Conservation (phyloP, 2,113 vertebrate species). For the Thunnus maccoyii region DNA sequence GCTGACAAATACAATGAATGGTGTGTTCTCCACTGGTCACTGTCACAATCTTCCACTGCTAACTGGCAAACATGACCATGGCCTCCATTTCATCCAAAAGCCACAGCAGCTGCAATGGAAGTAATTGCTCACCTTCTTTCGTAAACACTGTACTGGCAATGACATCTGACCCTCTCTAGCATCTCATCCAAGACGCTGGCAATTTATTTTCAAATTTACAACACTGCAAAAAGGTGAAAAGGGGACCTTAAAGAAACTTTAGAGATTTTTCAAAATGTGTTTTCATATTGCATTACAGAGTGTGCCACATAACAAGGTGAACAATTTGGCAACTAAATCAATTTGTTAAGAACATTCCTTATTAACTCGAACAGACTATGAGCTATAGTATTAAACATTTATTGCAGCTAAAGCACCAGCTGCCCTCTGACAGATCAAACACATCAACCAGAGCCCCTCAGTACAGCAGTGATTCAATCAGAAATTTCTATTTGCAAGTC, state of each 20-base stretch:
- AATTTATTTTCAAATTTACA: constrained; percentile 1
- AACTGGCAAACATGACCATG: not conserved
- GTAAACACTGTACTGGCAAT: not conserved
- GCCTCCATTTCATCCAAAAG: constrained; percentile 34
- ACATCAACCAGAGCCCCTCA: not conserved
- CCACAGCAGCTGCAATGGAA: constrained; percentile 15
- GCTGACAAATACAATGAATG: not conserved
- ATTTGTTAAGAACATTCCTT: not conserved
- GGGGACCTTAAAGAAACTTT: no score
- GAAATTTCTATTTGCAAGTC: no score
- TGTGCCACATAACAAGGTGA: not conserved
- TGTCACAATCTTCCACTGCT: not conserved
- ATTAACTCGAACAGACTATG: no score
- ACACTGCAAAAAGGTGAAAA: no score
- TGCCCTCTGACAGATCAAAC: constrained; percentile 10
- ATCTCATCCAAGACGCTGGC: not conserved
- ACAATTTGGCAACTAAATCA: not conserved
- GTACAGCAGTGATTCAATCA: not conserved
- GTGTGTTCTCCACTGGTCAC: not conserved
- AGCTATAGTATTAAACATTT: not conserved
- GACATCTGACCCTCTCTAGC: not conserved
- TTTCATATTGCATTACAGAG: not conserved
- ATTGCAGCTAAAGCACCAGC: not conserved
- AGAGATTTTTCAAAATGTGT: no score
- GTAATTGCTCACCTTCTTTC: not conserved